phyloP scores from a whole-genome alignment of 2,113 vertebrate genomes.

The Anthoscopus minutus region DNA sequence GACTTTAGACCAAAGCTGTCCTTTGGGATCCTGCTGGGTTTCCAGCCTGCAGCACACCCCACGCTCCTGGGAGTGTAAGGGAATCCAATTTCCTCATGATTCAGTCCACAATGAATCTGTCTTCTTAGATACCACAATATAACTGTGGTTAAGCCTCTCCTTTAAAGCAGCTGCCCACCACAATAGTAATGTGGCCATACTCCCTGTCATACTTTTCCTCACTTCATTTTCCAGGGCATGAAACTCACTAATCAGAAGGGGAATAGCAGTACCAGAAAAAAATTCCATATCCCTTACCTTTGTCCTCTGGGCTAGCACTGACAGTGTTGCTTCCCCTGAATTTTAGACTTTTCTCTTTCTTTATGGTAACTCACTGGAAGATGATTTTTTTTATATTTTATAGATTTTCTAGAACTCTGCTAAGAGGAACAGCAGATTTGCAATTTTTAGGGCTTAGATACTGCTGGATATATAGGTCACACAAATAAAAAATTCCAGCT shows the following conservation, averaged over 20 bases:
- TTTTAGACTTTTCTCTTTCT: background rate
- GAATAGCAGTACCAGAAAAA: background rate
- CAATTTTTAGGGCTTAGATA: background rate
- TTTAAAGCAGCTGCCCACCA: background rate
- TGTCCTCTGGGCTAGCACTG: background rate
- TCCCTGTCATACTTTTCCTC: background rate
- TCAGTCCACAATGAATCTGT: background rate
- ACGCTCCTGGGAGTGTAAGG: background rate
- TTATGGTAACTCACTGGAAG: background rate
- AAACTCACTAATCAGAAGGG: background rate
- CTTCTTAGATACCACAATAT: background rate
- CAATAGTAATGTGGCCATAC: background rate
- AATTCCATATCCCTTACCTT: background rate
- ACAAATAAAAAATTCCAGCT: background rate
- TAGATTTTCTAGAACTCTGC: background rate
- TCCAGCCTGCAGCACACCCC: fast-evolving
- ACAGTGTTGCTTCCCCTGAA: background rate
- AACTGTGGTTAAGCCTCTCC: background rate
- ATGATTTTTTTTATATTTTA: background rate
- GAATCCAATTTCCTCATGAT: background rate
- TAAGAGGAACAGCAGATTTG: background rate
- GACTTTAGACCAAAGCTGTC: background rate
- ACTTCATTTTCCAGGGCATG: background rate
- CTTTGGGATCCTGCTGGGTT: background rate
- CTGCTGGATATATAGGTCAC: background rate